Evolutionary conservation across 1,140 invertebrate species (phyloP).

Genomic region (Holcopasites calliopsidis): DNA sequence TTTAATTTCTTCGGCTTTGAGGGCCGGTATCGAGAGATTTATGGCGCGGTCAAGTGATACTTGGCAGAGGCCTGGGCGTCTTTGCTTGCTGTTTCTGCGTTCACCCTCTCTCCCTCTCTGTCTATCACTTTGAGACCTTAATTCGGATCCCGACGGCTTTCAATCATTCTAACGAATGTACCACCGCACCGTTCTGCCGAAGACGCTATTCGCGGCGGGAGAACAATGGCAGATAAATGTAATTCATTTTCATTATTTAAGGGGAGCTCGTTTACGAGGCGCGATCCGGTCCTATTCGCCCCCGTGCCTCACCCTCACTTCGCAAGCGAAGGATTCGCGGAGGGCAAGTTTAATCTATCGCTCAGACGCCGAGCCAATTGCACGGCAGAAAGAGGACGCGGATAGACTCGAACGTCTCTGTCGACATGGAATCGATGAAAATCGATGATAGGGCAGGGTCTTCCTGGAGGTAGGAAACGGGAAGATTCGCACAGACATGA

Average conservation of each 20-base stretch:
- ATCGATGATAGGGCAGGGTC: conserved; percentile 42
- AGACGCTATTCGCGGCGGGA: too few species aligned
- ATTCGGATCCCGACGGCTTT: conserved; percentile 26
- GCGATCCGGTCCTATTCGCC: conserved; percentile 2
- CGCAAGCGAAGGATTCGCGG: not conserved
- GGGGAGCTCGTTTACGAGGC: conserved; percentile 28
- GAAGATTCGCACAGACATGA: conserved; percentile 38
- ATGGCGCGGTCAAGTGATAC: conserved; percentile 51
- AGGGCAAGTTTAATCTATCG: conserved; percentile 57
- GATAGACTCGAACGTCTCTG: conserved; percentile 44
- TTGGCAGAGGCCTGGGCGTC: conserved; percentile 35
- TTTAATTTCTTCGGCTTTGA: conserved; percentile 39
- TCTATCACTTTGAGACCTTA: not conserved
- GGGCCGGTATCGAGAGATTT: conserved; percentile 51
- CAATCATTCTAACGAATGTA: conserved; percentile 21
- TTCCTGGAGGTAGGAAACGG: not conserved
- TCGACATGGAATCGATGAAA: conserved; percentile 48
- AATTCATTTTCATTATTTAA: too few species aligned
- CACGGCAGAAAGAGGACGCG: conserved; percentile 41
- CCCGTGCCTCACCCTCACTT: not conserved
- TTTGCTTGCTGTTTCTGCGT: not conserved
- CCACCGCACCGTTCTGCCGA: too few species aligned
- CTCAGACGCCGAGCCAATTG: conserved; percentile 54
- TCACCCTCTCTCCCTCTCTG: not conserved
- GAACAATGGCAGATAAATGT: too few species aligned